Evolutionary conservation across 1,140 invertebrate species (phyloP).

Genomic region (Dinothrombium tinctorium): DNA sequence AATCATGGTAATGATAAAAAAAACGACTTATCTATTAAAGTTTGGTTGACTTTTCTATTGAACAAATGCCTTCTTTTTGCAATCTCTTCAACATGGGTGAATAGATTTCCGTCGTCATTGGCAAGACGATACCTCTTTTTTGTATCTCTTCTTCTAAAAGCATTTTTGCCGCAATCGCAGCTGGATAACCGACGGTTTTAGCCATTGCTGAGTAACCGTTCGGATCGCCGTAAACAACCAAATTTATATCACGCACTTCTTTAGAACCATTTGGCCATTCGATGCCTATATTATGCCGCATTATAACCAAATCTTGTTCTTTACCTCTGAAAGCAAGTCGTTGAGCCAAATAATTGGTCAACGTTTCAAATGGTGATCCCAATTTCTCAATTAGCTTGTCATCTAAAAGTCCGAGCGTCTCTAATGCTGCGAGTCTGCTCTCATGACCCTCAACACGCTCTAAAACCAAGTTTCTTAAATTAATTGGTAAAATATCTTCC

Average conservation of each 20-base stretch:
- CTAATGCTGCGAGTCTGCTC: slow-evolving; percentile 40
- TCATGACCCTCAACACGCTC: slow-evolving; percentile 47
- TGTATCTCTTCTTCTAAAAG: slow-evolving; percentile 93
- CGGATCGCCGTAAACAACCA: slow-evolving; percentile 72
- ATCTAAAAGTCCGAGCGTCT: slow-evolving; percentile 65
- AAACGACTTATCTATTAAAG: too few species aligned
- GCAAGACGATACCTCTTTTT: slow-evolving; percentile 65
- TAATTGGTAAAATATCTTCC: slow-evolving; percentile 78
- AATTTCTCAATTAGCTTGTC: slow-evolving; percentile 51
- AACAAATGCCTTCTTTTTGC: slow-evolving; percentile 48
- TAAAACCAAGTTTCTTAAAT: slow-evolving; percentile 48
- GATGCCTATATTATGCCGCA: slow-evolving; percentile 78
- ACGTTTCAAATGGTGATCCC: slow-evolving; percentile 67
- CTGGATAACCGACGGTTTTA: slow-evolving; percentile 81
- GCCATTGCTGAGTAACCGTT: slow-evolving; percentile 88
- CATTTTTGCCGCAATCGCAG: slow-evolving; percentile 92
- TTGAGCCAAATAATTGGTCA: slow-evolving; percentile 45
- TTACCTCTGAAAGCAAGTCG: slow-evolving; percentile 29
- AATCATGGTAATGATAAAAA: too few species aligned
- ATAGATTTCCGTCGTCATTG: slow-evolving; percentile 72
- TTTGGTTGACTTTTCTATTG: slow-evolving; percentile 1
- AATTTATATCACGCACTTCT: slow-evolving; percentile 64
- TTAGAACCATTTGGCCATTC: slow-evolving; percentile 59
- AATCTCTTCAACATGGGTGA: slow-evolving; percentile 61
- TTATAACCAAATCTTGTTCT: slow-evolving; percentile 78